Base-by-base conservation (phyloP, 2,888 invertebrate genomes). In the Cryptophagus acutangulus region DNA sequence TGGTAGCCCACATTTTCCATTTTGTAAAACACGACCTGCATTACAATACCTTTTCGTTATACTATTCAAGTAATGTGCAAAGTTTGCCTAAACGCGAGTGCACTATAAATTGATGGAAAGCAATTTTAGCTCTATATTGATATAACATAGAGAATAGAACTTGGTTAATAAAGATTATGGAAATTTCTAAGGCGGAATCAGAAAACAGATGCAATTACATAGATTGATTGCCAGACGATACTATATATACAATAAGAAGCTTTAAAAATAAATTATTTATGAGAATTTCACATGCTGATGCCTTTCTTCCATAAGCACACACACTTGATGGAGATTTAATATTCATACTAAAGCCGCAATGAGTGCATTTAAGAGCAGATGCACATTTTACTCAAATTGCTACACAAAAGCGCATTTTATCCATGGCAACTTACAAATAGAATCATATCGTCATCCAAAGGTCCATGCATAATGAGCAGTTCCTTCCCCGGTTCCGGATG, bases 391-490 rank as follows among this genome's bases (percentile, higher is more conserved):
- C n/a, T n/a, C n/a, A n/a, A n/a, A n/a, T n/a, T n/a, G n/a, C n/a
- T n/a, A n/a, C n/a, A n/a, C n/a, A n/a, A n/a, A n/a, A n/a, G n/a
- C n/a, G n/a, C n/a, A n/a, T n/a, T n/a, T n/a, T n/a, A n/a, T n/a
- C n/a, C n/a, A n/a, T n/a, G n/a, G n/a, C n/a, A n/a, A 69, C 73
- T 70, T 64, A 79, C 79, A 66, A 76, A 77, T 47, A 82, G 68
- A 28, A 73, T 71, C 18, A 82, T 68, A 35, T 76, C 73, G 54
- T 78, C 76, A 52, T 72, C 74, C 18, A 78, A 69, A 1, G 82
- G 82, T 14, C 82, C 82, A 12, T 74, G 72, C 28, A 82, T 77
- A 46, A 72, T 62, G 6, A 82, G 65, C 30, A 71, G 71, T 54
- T 83, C 83, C 57, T 65, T 71, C 28, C 73, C 69, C 17, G 67